Evolutionary conservation across 2,888 invertebrate species (phyloP).

Genomic region (Dimorphilus gyrociliatus): DNA sequence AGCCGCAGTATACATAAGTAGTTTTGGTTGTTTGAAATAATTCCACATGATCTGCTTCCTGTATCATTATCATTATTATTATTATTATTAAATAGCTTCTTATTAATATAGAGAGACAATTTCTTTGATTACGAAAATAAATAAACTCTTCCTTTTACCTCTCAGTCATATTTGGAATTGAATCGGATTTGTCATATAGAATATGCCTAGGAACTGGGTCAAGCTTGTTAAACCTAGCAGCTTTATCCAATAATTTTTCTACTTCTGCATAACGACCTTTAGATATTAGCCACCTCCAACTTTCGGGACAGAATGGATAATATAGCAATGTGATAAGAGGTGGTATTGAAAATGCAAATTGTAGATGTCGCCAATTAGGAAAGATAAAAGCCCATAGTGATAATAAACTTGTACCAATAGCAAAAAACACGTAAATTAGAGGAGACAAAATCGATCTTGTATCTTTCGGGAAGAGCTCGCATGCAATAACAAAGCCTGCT

Average conservation of each 20-base stretch:
- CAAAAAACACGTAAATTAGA: slow-evolving; percentile 3
- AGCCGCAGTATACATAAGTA: too few relatives aligned
- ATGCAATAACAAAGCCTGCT: slow-evolving; percentile 6
- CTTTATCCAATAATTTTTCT: slow-evolving; percentile 2
- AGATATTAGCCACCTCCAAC: slow-evolving; percentile 4
- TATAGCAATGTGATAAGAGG: slow-evolving; percentile 2
- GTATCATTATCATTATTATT: too few relatives aligned
- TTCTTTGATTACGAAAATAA: too few relatives aligned
- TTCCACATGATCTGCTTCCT: too few relatives aligned
- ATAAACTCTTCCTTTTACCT: too few relatives aligned
- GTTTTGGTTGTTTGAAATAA: too few relatives aligned
- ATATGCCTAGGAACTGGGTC: too few relatives aligned
- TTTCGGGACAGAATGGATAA: slow-evolving; percentile 4
- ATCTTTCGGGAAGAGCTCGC: slow-evolving; percentile 5
- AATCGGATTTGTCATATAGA: too few relatives aligned
- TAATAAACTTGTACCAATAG: slow-evolving; percentile 4
- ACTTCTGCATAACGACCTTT: slow-evolving; percentile 4
- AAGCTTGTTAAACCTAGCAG: slow-evolving; percentile 4
- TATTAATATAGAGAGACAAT: too few relatives aligned
- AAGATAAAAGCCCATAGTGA: slow-evolving; percentile 5
- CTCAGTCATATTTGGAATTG: too few relatives aligned
- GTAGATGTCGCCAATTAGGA: slow-evolving; percentile 4
- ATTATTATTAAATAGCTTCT: too few relatives aligned
- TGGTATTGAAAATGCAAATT: slow-evolving; percentile 5
- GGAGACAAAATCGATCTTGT: slow-evolving; percentile 4